Evolutionary conservation across 2,888 invertebrate genomes (phyloP), one percentile per base, ranked within the genome.

Genomic region (Abrostola triplasia): DNA sequence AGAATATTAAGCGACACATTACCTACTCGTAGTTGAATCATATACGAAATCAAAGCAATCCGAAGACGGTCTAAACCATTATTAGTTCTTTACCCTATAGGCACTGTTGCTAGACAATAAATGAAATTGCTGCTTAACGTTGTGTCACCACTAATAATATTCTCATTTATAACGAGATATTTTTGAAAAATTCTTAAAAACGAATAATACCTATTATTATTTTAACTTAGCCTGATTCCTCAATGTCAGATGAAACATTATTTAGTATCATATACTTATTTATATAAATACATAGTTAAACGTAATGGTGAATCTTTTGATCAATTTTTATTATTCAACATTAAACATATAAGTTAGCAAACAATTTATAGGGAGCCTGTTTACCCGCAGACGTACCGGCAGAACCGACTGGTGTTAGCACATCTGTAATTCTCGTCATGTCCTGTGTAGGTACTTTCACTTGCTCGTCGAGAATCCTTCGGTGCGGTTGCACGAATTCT

Each of bases 401-500:
- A 49, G 38, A 13, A 59, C 44, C 8, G 41, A 24, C 55, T 64
- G 44, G 51, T 67, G 51, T 67, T 67, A 55, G 44, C 54, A 70
- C 71, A 80, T 77, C 72, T 76, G 65, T 61, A 62, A 79, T 82
- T 84, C 81, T 57, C 68, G 74, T 74, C 81, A 74, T 79, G 79
- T 80, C 75, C 77, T 80, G 75, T 80, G 82, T 82, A 83, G 59
- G 62, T 73, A 73, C 73, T 73, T 73, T 73, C 83, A 83, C 82
- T 79, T 73, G 79, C 84, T 81, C 70, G 67, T 76, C 77, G 85
- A 85, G 83, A 82, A 75, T 83, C 76, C 82, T 81, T 69, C 69
- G 83, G 83, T 80, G 82, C 84, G 80, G 83, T 66, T 83, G 84
- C 80, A 78, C 62, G 82, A 84, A 81, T 82, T 84, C 85, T 84